phyloP scores from a whole-genome alignment of 2,888 invertebrate genomes.

The Hypolimnas misippus region DNA sequence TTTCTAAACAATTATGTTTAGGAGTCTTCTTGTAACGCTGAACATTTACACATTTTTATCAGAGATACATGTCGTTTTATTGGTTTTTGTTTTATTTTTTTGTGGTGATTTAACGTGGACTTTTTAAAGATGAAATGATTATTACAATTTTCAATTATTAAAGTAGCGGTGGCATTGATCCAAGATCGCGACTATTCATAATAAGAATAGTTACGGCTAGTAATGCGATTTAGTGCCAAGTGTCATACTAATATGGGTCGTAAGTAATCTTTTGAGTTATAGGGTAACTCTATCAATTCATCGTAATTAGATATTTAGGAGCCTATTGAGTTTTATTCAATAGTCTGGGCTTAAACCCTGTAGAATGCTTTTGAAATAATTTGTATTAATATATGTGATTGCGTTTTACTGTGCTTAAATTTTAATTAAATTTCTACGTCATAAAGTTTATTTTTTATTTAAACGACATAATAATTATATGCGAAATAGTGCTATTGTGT shows the following conservation, averaged over 20 bases:
- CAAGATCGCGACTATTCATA: background rate
- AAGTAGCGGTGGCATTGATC: background rate
- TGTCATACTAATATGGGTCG: background rate
- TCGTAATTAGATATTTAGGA: background rate
- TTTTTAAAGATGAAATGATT: no score
- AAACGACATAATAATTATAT: no score
- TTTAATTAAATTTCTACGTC: no score
- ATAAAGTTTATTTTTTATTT: no score
- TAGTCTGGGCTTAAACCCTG: no score
- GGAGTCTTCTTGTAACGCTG: slow-evolving; percentile 12
- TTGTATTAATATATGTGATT: no score
- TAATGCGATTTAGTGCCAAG: slow-evolving; percentile 3
- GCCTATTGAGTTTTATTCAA: background rate
- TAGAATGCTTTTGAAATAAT: background rate
- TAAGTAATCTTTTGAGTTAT: slow-evolving; percentile 4
- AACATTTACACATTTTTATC: no score
- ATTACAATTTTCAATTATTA: background rate
- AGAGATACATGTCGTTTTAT: background rate
- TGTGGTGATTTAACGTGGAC: background rate
- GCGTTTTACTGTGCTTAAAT: no score
- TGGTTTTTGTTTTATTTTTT: background rate
- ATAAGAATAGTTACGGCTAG: background rate
- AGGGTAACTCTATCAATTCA: background rate
- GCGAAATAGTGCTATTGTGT: no score
- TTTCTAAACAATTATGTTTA: slow-evolving; percentile 44